These are phyloP conservation scores for Porites evermanni DNA, from an alignment of 92 coral and sea anemone genomes.

Conservation along the genomic window DNA sequence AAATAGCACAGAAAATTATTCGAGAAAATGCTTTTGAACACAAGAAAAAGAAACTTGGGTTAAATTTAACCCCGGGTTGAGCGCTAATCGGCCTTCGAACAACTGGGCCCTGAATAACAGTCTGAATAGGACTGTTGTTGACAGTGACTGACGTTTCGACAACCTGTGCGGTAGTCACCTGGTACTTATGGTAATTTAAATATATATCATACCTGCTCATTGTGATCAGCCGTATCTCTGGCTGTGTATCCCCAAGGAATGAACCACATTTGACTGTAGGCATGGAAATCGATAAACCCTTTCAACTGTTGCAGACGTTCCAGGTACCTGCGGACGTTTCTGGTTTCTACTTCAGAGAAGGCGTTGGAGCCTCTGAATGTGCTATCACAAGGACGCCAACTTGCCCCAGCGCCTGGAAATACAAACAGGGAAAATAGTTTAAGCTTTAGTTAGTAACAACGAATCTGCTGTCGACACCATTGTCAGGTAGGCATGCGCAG, in stretches of 20 bases:
- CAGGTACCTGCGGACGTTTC: constrained; percentile 38
- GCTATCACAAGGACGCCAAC: constrained; percentile 38
- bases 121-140: no score
- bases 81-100: no score
- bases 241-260: constrained; percentile 95
- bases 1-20: no score
- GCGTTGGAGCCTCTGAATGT: constrained; percentile 51
- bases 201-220: constrained; percentile 57
- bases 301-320: constrained; percentile 49
- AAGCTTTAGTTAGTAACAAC: neutral
- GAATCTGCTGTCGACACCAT: neutral
- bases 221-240: constrained; percentile 43
- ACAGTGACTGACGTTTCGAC: no score
- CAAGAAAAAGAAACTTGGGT: no score
- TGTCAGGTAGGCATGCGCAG: neutral
- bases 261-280: constrained; percentile 95
- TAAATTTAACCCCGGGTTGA: no score
- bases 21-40: no score
- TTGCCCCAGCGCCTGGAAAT: constrained; percentile 47
- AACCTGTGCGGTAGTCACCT: no score
- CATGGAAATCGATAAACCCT: constrained; percentile 92
- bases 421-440: neutral
- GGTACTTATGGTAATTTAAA: no score
- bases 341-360: constrained; percentile 67
- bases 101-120: no score